phyloP scores from a whole-genome alignment of 2,113 vertebrate species.

The Chrysochloris asiatica region DNA sequence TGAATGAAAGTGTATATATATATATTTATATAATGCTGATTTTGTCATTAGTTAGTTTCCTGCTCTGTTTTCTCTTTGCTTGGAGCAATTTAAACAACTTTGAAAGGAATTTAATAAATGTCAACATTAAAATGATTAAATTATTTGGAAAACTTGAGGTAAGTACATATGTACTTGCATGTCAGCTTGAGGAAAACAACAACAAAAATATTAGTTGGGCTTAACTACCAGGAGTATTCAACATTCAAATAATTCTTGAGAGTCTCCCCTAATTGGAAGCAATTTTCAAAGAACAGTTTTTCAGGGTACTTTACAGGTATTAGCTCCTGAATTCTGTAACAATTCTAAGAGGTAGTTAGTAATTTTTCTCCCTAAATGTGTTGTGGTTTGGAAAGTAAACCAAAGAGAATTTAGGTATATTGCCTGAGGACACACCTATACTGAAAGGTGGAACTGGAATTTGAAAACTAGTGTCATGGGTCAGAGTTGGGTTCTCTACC shows the following conservation, averaged over 20 bases:
- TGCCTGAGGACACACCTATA: neutral
- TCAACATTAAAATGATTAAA: conserved; percentile 18
- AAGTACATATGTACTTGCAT: neutral
- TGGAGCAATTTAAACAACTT: neutral
- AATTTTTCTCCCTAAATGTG: neutral
- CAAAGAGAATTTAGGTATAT: neutral
- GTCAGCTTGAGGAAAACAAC: neutral
- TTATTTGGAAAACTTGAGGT: neutral
- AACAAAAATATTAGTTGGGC: neutral
- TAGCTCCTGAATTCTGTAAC: neutral
- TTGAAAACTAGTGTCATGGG: neutral
- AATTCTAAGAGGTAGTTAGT: neutral
- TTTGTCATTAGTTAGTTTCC: neutral
- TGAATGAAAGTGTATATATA: neutral
- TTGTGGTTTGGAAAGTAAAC: neutral
- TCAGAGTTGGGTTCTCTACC: neutral
- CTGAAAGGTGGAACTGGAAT: neutral
- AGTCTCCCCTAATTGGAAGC: neutral
- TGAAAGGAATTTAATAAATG: neutral
- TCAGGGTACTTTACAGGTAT: neutral
- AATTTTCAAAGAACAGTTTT: neutral
- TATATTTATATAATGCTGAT: neutral
- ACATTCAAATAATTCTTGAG: neutral
- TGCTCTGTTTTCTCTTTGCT: neutral
- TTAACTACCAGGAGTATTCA: neutral